Evolutionary conservation across 2,888 invertebrate species (phyloP).

Genomic region (Plagodis dolabraria): DNA sequence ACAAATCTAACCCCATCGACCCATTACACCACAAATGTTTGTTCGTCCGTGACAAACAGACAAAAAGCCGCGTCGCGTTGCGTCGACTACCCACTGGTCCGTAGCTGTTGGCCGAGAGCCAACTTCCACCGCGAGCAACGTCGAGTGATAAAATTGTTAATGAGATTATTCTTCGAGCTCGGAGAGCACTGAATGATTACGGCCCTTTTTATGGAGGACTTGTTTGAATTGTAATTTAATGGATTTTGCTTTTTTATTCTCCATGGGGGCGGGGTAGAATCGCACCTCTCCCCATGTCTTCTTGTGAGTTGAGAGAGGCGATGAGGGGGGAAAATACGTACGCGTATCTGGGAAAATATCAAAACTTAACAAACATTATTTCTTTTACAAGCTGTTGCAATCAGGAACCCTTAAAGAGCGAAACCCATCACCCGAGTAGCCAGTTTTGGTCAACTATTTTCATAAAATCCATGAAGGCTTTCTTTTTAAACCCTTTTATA

Average conservation of each 20-base stretch:
- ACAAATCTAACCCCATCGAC: conserved; percentile 5
- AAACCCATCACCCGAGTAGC: too few relatives aligned
- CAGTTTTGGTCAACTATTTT: too few relatives aligned
- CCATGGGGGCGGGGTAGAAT: too few relatives aligned
- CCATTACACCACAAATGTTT: conserved; percentile 11
- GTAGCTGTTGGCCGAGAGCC: conserved; percentile 7
- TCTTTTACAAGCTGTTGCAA: too few relatives aligned
- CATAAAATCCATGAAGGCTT: not conserved
- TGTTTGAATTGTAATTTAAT: too few relatives aligned
- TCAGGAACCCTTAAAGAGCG: too few relatives aligned
- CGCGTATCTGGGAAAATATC: too few relatives aligned
- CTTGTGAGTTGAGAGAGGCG: too few relatives aligned
- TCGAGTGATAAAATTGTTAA: conserved; percentile 19
- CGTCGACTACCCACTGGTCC: not conserved
- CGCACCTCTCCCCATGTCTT: too few relatives aligned
- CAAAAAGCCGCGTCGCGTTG: conserved; percentile 8
- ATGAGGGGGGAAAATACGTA: too few relatives aligned
- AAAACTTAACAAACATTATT: too few relatives aligned
- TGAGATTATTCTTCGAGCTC: conserved; percentile 10
- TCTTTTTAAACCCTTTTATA: not conserved
- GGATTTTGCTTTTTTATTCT: too few relatives aligned
- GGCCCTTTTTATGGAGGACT: not conserved
- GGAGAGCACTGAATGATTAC: not conserved
- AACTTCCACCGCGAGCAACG: conserved; percentile 5
- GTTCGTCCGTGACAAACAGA: conserved; percentile 14